Evolutionary conservation across 2,797 vertebrate species (phyloP).

Genomic region (Phylloscopus collybita): DNA sequence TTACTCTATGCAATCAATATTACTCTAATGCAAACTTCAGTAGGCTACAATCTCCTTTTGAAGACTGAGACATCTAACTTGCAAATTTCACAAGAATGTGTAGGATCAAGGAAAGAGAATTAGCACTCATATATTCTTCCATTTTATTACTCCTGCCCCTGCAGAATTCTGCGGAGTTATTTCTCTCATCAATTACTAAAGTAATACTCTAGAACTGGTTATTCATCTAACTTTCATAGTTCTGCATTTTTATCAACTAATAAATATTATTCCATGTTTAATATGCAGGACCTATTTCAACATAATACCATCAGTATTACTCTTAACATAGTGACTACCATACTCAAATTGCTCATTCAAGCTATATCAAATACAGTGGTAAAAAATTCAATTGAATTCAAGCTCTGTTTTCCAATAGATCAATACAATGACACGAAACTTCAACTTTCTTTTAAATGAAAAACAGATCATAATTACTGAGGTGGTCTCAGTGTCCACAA

Average conservation of each 20-base stretch:
- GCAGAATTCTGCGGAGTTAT: not conserved
- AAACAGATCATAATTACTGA: not conserved
- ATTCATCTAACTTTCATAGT: not conserved
- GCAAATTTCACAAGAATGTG: constrained; percentile 1
- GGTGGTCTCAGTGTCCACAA: not conserved
- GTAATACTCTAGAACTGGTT: not conserved
- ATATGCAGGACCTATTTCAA: not conserved
- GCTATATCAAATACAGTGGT: not conserved
- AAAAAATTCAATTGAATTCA: not conserved
- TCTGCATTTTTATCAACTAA: not conserved
- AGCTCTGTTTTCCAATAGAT: not conserved
- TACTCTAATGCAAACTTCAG: not conserved
- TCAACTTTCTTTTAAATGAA: not conserved
- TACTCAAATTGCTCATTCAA: not conserved
- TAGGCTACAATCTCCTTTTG: constrained; percentile 11
- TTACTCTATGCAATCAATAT: not conserved
- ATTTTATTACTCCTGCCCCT: not conserved
- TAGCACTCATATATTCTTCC: not conserved
- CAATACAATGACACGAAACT: not conserved
- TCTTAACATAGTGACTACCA: not conserved
- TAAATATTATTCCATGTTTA: not conserved
- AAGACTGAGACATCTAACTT: constrained; percentile 30
- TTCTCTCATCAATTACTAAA: not conserved
- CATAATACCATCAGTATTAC: not conserved
- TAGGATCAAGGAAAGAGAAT: constrained; percentile 1